These are phyloP conservation scores for Pseudomyrmex flavicornis DNA, from an alignment of 1,140 invertebrate genomes.

Conservation along the genomic window DNA sequence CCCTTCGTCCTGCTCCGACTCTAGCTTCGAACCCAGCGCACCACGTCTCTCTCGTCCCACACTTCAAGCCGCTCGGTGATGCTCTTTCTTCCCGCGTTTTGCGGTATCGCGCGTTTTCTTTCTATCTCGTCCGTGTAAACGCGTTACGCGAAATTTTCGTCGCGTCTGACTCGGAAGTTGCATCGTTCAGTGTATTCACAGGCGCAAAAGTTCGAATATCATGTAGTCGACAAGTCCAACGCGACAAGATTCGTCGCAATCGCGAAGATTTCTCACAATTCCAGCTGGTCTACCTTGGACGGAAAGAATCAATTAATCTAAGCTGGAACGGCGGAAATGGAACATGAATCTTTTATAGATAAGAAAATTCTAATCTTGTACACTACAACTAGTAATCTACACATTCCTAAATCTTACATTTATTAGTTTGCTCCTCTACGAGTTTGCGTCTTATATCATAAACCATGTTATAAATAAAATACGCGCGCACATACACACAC, in stretches of 20 bases:
- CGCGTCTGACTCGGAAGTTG: conserved; percentile 15
- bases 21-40: conserved; percentile 43
- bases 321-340: background rate
- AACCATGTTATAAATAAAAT: background rate
- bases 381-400: background rate
- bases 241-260: background rate
- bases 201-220: background rate
- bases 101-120: background rate
- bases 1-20: conserved; percentile 42
- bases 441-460: too few species aligned
- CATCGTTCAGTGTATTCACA: background rate
- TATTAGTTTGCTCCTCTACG: background rate
- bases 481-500: background rate
- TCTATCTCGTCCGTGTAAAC: conserved; percentile 16
- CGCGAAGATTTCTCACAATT: background rate
- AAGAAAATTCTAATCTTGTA: too few species aligned
- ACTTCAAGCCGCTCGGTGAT: conserved; percentile 36
- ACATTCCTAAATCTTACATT: background rate
- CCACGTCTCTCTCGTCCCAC: conserved; percentile 9
- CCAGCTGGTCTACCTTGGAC: background rate
- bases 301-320: background rate
- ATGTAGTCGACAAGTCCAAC: background rate
- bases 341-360: background rate
- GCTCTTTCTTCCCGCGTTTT: conserved; percentile 7
- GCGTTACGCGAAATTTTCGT: conserved; percentile 46